A percentile compares a stretch with the other conserved stretches of the same genome.
These are phyloP conservation scores for Cervus canadensis DNA, from an alignment of 2,113 vertebrate genomes.

Conservation along the genomic window DNA sequence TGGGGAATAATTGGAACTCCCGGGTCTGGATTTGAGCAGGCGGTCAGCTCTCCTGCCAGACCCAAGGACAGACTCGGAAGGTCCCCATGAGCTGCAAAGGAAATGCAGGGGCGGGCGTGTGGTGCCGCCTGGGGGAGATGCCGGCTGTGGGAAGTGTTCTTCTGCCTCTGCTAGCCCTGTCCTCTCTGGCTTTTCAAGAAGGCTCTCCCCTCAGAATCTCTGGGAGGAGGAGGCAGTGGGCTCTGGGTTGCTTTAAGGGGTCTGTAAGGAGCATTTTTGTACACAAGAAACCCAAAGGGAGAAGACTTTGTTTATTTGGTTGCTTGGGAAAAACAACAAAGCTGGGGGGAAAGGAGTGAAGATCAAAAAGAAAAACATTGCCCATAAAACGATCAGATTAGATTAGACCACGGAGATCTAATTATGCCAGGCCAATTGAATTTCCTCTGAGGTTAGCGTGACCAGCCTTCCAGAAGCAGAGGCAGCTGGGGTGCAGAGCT, in stretches of 20 bases:
- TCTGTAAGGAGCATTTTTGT: neutral
- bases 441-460: constrained; percentile 41
- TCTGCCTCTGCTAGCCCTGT: neutral
- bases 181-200: neutral
- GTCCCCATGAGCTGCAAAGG: neutral
- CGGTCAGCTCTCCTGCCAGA: neutral
- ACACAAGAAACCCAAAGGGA: neutral
- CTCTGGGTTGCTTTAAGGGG: neutral
- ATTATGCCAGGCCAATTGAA: constrained; percentile 44
- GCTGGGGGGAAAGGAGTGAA: neutral
- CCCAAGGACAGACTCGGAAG: no score
- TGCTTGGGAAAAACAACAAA: neutral
- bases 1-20: neutral
- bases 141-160: neutral
- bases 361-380: constrained; percentile 25
- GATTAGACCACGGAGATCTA: constrained; percentile 28
- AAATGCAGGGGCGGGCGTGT: fast-evolving
- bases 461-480: neutral
- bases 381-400: constrained; percentile 1
- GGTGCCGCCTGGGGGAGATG: neutral
- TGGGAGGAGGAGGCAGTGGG: fast-evolving
- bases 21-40: neutral
- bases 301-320: neutral
- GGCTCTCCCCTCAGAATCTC: neutral
- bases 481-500: neutral